Percentiles rank a stretch among this genome's conserved stretches.
Evolutionary conservation across 1,140 invertebrate genomes (phyloP).

Genomic region (Drosophila lacteicornis): DNA sequence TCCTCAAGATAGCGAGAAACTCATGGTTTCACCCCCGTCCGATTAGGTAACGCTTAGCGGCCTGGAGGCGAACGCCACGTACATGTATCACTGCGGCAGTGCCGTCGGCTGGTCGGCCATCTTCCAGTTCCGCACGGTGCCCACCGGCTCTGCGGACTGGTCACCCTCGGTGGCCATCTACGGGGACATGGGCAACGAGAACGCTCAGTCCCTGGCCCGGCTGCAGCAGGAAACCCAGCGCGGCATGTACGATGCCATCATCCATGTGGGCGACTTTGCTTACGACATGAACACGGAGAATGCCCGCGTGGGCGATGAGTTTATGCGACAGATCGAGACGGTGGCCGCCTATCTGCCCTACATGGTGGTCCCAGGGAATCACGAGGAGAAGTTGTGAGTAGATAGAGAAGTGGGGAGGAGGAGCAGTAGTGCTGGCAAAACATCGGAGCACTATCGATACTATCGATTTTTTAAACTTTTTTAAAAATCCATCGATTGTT

Average conservation of each 20-base stretch:
- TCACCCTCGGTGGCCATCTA: slow-evolving; percentile 93
- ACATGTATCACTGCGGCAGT: slow-evolving; percentile 95
- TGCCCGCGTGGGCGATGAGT: slow-evolving; percentile 93
- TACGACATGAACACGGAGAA: slow-evolving; percentile 96
- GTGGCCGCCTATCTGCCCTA: slow-evolving; percentile 95
- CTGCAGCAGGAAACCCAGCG: slow-evolving; percentile 93
- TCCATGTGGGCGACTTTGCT: slow-evolving; percentile 98
- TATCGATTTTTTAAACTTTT: too few relatives aligned
- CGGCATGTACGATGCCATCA: slow-evolving; percentile 93
- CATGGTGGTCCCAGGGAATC: slow-evolving; percentile 97
- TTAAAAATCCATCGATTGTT: too few relatives aligned
- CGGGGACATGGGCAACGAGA: slow-evolving; percentile 96
- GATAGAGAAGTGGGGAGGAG: neutral
- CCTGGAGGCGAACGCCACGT: slow-evolving; percentile 87
- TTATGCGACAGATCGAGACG: slow-evolving; percentile 95
- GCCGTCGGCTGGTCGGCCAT: slow-evolving; percentile 91
- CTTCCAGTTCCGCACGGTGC: slow-evolving; percentile 90
- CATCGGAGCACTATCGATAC: too few relatives aligned
- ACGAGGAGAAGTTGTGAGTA: slow-evolving; percentile 93
- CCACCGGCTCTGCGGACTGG: slow-evolving; percentile 88
- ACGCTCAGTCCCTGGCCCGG: slow-evolving; percentile 92
- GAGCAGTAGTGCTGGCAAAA: too few relatives aligned
- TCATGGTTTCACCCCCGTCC: neutral
- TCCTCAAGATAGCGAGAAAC: neutral
- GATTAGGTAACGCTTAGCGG: slow-evolving; percentile 86